A percentile compares a stretch with the other conserved stretches of the same genome.
These are phyloP conservation scores for Lepidochitona cinerea DNA, from an alignment of 2,888 invertebrate genomes.

Conservation along the genomic window DNA sequence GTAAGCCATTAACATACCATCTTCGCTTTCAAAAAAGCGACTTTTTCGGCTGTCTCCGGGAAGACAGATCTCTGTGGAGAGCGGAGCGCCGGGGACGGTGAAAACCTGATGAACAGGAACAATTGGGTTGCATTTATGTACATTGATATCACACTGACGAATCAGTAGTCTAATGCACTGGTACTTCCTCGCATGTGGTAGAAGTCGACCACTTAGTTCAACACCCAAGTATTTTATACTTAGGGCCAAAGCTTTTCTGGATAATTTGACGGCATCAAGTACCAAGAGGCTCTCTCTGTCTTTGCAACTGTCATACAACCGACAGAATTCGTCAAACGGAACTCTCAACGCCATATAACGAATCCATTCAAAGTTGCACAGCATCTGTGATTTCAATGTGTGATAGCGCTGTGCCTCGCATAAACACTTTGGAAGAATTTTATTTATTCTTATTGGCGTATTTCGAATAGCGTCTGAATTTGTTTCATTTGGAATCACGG, in stretches of 20 bases:
- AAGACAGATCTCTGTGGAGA: conserved; percentile 53
- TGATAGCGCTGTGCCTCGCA: conserved; percentile 75
- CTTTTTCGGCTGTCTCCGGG: neutral
- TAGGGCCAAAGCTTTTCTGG: conserved; percentile 89
- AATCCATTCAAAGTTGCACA: conserved; percentile 97
- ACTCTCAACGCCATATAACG: conserved; percentile 94
- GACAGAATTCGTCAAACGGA: conserved; percentile 92
- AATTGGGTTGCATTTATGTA: conserved; percentile 48
- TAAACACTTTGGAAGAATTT: conserved; percentile 64
- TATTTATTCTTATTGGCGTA: neutral
- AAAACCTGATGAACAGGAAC: conserved; percentile 62
- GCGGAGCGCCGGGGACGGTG: conserved; percentile 60
- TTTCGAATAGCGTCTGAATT: no score
- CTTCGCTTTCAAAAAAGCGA: conserved; percentile 41
- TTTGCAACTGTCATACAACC: conserved; percentile 79
- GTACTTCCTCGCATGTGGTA: conserved; percentile 39
- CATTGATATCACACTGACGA: conserved; percentile 52
- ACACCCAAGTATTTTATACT: conserved; percentile 95
- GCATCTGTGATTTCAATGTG: conserved; percentile 90
- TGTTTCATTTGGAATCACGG: neutral
- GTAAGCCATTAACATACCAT: conserved; percentile 48
- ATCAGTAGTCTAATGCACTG: conserved; percentile 45
- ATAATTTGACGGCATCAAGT: conserved; percentile 91
- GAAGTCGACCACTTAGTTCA: conserved; percentile 88
- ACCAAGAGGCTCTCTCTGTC: conserved; percentile 89